Base-by-base conservation (phyloP, 2,113 vertebrate species). In the Sceloporus undulatus region DNA sequence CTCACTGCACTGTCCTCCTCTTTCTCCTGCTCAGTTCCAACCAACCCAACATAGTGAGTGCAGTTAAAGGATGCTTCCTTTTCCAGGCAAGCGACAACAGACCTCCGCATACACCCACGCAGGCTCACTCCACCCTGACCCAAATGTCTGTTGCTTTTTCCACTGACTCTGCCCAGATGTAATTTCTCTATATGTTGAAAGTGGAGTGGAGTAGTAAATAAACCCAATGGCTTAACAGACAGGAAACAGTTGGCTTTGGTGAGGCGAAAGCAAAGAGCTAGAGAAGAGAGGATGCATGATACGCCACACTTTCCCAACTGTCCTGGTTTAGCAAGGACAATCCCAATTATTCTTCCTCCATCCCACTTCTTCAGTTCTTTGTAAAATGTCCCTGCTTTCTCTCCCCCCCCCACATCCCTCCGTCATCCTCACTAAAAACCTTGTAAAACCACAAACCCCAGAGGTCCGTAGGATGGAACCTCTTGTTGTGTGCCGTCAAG, bases 11-110 rank as follows among this genome's bases (percentile, higher is more conserved):
- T 29, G 4, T 8, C 14, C 23, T 27, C 27, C n/a, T 27, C 3
- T 27, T n/a, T 13, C 6, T 56, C 91, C 82, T 65, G 2, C 25
- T 40, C 0, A 16, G 4, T 0, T 29, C 59, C 59, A 68, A 71
- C 25, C 68, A 27, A 59, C 10, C 9, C 13, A 62, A 62, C 59
- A 62, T 16, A 62, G 59, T 29, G 0, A 59, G 85, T 65, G 80
- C 5, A 0, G 3, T 86, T 38, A 0, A 40, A 0, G 38, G 48
- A 52, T n/a, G 0, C 0, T 1, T 59, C 74, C 8, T 5, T 23
- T n/a, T 40, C 80, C 38, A n/a, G 11, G 25, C 29, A 1, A 23
- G 54, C 23, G 70, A 38, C 10, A 40, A 56, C 71, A 76, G 52
- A 75, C 3, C 10, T 34, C 83, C 38, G 29, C 42, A 6, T 56